phyloP scores from a whole-genome alignment of 2,888 invertebrate genomes.

The Melikaiella ostensackeni region DNA sequence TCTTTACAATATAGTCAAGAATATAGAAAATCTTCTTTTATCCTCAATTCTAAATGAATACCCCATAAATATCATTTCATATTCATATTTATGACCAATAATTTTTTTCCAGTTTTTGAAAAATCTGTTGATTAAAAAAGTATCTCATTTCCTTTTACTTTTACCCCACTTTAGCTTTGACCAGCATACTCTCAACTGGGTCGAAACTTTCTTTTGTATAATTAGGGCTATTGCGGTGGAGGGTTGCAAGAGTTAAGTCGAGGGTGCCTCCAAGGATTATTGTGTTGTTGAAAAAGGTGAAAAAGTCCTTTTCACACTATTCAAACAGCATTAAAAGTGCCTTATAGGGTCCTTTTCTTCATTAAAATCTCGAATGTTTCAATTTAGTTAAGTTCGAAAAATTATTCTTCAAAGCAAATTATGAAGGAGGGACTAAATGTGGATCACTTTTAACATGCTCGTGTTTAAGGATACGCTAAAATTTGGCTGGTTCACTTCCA shows the following conservation, averaged over 20 bases:
- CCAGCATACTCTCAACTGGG: slow-evolving; percentile 47
- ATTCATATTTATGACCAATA: no score
- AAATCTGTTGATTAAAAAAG: not conserved
- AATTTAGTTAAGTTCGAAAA: not conserved
- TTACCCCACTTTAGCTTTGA: slow-evolving; percentile 4
- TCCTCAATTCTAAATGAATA: not conserved
- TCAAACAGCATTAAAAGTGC: not conserved
- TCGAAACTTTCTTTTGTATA: slow-evolving; percentile 64
- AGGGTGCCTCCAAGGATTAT: slow-evolving; percentile 53
- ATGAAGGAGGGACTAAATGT: not conserved
- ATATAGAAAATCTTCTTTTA: slow-evolving; percentile 45
- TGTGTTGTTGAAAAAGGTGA: slow-evolving; percentile 41
- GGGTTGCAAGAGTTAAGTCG: slow-evolving; percentile 54
- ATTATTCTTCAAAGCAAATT: no score
- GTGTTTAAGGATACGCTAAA: no score
- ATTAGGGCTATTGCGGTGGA: slow-evolving; percentile 58
- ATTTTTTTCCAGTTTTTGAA: no score
- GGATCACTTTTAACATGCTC: no score
- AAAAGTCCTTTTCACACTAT: slow-evolving; percentile 8
- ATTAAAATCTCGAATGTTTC: not conserved
- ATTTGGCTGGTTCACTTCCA: no score
- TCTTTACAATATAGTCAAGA: slow-evolving; percentile 60
- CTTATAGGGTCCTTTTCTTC: not conserved
- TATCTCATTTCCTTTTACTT: not conserved
- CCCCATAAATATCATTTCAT: not conserved